These are phyloP conservation scores for Calidris pugnax DNA, from an alignment of 2,113 vertebrate species.

Conservation along the genomic window DNA sequence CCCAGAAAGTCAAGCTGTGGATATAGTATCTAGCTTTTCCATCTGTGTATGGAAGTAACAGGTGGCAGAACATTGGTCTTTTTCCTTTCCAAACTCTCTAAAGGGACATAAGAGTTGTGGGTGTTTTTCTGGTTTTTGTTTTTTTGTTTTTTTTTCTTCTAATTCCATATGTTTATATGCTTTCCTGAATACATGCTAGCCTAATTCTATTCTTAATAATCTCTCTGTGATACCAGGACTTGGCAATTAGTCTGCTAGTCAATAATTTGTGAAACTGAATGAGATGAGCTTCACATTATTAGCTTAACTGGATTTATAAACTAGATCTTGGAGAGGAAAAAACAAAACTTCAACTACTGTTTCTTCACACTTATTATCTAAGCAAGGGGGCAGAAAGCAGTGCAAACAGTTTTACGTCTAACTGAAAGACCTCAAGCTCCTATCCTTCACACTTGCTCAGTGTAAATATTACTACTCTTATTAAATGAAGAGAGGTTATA, in stretches of 20 bases:
- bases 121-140: not conserved
- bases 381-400: not conserved
- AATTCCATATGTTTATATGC: not conserved
- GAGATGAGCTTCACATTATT: not conserved
- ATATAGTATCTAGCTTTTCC: not conserved
- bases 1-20: not conserved
- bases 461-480: not conserved
- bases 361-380: not conserved
- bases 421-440: not conserved
- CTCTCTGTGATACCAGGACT: not conserved
- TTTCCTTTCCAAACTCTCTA: not conserved
- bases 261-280: not conserved
- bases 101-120: not conserved
- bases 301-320: not conserved
- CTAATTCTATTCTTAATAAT: not conserved
- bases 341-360: not conserved
- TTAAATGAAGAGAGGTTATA: not conserved
- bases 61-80: not conserved
- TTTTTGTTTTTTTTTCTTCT: not conserved
- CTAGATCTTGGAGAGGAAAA: not conserved
- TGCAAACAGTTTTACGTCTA: not conserved
- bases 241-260: not conserved
- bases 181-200: not conserved
- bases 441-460: not conserved
- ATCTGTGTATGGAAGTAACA: not conserved